Evolutionary conservation across 1,140 invertebrate species (phyloP), one percentile per base, ranked within the genome.

Genomic region (Orchesella cincta): DNA sequence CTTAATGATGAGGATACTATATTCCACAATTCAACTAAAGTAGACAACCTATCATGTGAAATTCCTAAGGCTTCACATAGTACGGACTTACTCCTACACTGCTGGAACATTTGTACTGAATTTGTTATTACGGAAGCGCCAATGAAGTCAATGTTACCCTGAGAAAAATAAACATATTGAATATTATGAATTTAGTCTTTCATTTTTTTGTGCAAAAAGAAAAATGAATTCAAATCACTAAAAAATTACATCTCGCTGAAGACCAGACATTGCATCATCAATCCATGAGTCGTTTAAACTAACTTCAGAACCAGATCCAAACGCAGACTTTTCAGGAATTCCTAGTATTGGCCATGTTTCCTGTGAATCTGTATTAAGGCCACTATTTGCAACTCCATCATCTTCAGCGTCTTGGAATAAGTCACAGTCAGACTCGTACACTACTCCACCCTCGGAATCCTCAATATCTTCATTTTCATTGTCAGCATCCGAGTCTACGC

Each of bases 11-110:
- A 35, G 20, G 54, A 2, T 31, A 74, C 46, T 52, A 80, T 76
- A 26, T 73, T 57, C 23, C 67, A 57, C 28, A 80, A 14, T 52
- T 75, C 76, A 71, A 57, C n/a, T 1, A 80, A 36, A n/a, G 64
- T 75, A 29, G 52, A 33, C n/a, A 80, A 33, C 34, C 74, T 77
- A 14, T 80, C 76, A 26, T 26, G 29, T 1, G 79, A 77, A n/a
- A 80, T 57, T 18, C 62, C 29, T 0, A 80, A 46, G n/a, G 51
- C 0, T 0, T 64, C 35, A 28, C 75, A 72, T 62, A 80, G 57
- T 57, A 71, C 64, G 14, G 20, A 51, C 8, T 34, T 72, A 52
- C 23, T 23, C 71, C 39, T 67, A 36, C 54, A 52, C 3, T 20
- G n/a, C 12, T 73, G 33, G 18, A 79, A 33, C 36, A 79, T 67